phyloP scores from a whole-genome alignment of 2,797 vertebrate species.

The Phoebastria nigripes region DNA sequence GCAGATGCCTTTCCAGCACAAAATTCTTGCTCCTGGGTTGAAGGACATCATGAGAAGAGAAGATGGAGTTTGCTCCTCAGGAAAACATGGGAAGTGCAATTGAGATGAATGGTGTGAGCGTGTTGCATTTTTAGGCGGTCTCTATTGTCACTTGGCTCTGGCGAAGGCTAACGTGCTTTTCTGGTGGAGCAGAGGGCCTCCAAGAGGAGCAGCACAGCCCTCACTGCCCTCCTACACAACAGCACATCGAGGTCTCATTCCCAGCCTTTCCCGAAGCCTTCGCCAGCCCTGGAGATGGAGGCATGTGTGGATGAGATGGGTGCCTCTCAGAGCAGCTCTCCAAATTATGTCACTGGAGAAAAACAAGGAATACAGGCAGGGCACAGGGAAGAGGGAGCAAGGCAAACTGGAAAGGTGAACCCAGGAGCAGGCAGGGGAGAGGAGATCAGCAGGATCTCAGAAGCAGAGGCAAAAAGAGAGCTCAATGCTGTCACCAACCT shows the following conservation, averaged over 20 bases:
- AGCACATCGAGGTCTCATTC: neutral
- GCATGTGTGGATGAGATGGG: neutral
- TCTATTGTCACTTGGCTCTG: neutral
- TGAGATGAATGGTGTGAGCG: neutral
- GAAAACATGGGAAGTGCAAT: neutral
- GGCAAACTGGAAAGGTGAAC: neutral
- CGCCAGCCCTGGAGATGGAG: neutral
- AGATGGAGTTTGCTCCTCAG: neutral
- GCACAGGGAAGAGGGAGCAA: neutral
- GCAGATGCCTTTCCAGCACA: neutral
- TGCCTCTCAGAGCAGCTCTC: conserved; percentile 3
- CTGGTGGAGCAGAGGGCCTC: neutral
- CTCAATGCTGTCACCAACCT: neutral
- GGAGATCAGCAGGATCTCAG: neutral
- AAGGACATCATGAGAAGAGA: neutral
- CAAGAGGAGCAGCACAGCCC: neutral
- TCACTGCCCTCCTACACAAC: conserved; percentile 10
- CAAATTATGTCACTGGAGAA: neutral
- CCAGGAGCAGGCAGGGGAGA: neutral
- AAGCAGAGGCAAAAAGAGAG: neutral
- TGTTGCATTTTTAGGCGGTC: conserved; percentile 13
- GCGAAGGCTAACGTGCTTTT: neutral
- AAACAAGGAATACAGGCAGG: neutral
- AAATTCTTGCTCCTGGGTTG: neutral
- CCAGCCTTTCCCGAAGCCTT: neutral